These are phyloP conservation scores for Drosophila dives DNA, from an alignment of 2,888 invertebrate genomes.

Conservation along the genomic window DNA sequence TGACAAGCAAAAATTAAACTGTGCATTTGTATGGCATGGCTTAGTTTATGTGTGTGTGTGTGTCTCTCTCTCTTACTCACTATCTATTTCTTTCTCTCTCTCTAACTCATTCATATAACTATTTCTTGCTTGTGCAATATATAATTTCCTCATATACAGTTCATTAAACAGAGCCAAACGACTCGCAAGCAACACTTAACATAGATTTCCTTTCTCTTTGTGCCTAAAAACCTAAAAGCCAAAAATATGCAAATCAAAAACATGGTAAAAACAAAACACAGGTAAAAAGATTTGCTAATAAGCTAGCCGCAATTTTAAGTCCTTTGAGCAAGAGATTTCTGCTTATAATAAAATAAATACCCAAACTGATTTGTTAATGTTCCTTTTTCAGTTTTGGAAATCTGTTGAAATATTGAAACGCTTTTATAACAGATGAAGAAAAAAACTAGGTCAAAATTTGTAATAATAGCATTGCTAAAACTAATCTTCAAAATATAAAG, in stretches of 20 bases:
- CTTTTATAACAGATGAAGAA: not conserved
- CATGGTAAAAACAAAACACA: conserved; percentile 7
- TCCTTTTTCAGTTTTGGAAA: not conserved
- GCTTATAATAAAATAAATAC: not conserved
- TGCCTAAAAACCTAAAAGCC: conserved; percentile 13
- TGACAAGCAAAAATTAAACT: conserved; percentile 81
- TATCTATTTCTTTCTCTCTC: not conserved
- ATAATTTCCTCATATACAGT: conserved; percentile 75
- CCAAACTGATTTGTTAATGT: not conserved
- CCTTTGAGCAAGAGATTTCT: not conserved
- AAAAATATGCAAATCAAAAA: conserved; percentile 50
- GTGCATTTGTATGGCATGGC: conserved; percentile 45
- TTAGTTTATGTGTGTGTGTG: conserved; percentile 16
- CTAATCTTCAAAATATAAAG: not conserved
- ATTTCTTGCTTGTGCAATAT: conserved; percentile 67
- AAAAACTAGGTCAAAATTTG: not conserved
- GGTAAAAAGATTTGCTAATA: conserved; percentile 12
- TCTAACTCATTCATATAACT: conserved; percentile 7
- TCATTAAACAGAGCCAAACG: conserved; percentile 72
- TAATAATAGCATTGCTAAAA: too few relatives aligned
- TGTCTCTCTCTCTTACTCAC: conserved; percentile 5
- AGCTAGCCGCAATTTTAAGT: not conserved
- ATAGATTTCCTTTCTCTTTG: conserved; percentile 1
- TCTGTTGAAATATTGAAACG: too few relatives aligned
- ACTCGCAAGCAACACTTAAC: conserved; percentile 49